These are phyloP conservation scores for Sphenodon punctatus DNA, from an alignment of 2,797 vertebrate genomes.

Conservation along the genomic window DNA sequence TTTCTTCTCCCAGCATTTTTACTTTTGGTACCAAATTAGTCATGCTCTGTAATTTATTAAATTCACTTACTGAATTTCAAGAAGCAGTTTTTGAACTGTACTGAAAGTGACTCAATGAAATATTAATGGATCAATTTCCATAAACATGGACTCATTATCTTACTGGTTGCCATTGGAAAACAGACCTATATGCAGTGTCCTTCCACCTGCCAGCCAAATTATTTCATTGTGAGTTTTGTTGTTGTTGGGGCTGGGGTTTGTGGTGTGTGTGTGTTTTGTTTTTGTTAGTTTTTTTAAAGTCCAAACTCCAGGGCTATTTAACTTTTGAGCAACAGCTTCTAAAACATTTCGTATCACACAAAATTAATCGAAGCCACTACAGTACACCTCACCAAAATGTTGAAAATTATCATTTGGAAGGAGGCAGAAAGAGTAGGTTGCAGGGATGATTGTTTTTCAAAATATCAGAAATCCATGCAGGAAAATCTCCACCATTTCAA, in stretches of 20 bases:
- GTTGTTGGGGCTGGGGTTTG: too few relatives aligned
- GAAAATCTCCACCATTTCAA: not conserved
- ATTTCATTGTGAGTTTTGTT: too few relatives aligned
- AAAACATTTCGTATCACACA: conserved; percentile 35
- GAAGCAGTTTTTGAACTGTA: conserved; percentile 71
- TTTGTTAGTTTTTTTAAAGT: conserved; percentile 36
- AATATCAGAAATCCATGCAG: not conserved
- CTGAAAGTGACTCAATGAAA: conserved; percentile 74
- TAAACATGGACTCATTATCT: conserved; percentile 77
- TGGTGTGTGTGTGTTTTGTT: conserved; percentile 13
- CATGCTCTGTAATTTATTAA: conserved; percentile 69
- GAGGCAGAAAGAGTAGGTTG: not conserved
- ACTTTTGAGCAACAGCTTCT: conserved; percentile 44
- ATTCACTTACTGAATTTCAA: conserved; percentile 75
- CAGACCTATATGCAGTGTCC: conserved; percentile 63
- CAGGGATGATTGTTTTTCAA: not conserved
- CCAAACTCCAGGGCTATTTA: conserved; percentile 42
- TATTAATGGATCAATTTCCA: conserved; percentile 81
- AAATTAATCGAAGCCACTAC: conserved; percentile 32
- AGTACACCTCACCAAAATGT: conserved; percentile 35
- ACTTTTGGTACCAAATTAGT: conserved; percentile 63
- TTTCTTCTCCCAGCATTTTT: not conserved
- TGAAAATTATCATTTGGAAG: conserved; percentile 16
- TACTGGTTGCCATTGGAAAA: conserved; percentile 70
- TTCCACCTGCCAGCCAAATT: conserved; percentile 63